Evolutionary conservation across 2,797 vertebrate genomes (phyloP), one percentile per base, ranked within the genome.

Genomic region (Spinibarbus caldwelli): DNA sequence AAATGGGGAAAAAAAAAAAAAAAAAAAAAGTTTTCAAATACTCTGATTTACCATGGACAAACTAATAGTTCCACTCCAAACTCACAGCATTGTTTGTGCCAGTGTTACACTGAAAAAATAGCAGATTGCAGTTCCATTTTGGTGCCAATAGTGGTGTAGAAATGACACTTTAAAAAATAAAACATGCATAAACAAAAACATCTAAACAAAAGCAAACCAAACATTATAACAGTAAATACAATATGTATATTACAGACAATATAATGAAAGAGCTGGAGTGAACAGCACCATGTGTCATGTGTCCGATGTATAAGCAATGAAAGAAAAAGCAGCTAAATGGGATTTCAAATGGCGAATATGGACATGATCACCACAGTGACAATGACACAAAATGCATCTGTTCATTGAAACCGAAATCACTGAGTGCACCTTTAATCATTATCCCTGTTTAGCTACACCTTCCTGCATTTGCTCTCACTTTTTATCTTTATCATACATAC

Each of bases 401-500:
- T 78, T 47, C 59, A 10, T 8, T 38, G 34, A 49, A 66, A 76
- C 14, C 29, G 15, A 49, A 77, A 38, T 9, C 15, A 68, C 64
- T 6, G 23, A 78, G 75, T 68, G 66, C 76, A 59, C 41, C 67
- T 72, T 70, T 45, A 79, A 71, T 64, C 6, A 34, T 54, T 43
- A 73, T 43, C n/a, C 52, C 15, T 23, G 29, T 67, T 57, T 54
- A 34, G 49, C 47, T 14, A 12, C 72, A 59, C 36, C 23, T 38
- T 15, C n/a, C 12, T 15, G 2, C 29, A 67, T 1, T 36, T 70
- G 38, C 82, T 36, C 8, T 62, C n/a, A 21, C 15, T 49, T 19
- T 62, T 29, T 34, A 15, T 38, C 31, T 19, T 45, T 4, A 52
- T 91, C 93, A 96, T 43, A 96, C 96, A 0, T 96, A 96, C 88